Evolutionary conservation across 2,888 invertebrate species (phyloP), one percentile per base, ranked within the genome.

Genomic region (Temnothorax ravouxi): DNA sequence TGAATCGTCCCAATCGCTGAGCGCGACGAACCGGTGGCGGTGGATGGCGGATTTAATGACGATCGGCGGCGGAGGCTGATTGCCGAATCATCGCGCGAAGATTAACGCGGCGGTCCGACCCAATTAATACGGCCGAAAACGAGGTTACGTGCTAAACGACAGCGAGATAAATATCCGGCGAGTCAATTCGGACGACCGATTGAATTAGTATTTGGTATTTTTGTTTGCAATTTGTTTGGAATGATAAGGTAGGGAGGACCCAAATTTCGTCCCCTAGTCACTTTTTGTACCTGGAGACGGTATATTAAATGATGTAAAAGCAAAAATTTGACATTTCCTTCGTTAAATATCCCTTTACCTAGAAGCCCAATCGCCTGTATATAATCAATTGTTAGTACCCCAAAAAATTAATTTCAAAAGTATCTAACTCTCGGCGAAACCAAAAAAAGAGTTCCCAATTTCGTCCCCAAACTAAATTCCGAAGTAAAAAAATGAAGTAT

Each of bases 1-100:
- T 86, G 86, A 86, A 86, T 85, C 85, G 83, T 76, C 71, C 69
- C 44, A 72, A 38, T 72, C 85, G 81, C 50, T n/a, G 75, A 64
- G 67, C 52, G 87, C 83, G 84, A 84, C 72, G 75, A 84, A 59
- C 79, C 18, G 66, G 50, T 64, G 74, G 29, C 18, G 66, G 50
- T 64, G 74, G 72, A 67, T 79, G 38, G 62, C 71, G 59, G 64
- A 77, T 76, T 83, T 76, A 75, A 79, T 56, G 71, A 64, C 83
- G 66, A 69, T 62, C 72, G 67, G 21, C 50, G 71, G 69, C 44
- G 67, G 56, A 38, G 59, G 21, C 52, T 77, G 77, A 77, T 71
- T 80, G 79, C 59, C 79, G 76, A 72, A 62, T 64, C 72, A 80
- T 80, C 79, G 79, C 79, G 79, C 79, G 80, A 84, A 72, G 62